Evolutionary conservation across 2,797 vertebrate genomes (phyloP).

Genomic region (Ctenochaetus hawaiiensis): DNA sequence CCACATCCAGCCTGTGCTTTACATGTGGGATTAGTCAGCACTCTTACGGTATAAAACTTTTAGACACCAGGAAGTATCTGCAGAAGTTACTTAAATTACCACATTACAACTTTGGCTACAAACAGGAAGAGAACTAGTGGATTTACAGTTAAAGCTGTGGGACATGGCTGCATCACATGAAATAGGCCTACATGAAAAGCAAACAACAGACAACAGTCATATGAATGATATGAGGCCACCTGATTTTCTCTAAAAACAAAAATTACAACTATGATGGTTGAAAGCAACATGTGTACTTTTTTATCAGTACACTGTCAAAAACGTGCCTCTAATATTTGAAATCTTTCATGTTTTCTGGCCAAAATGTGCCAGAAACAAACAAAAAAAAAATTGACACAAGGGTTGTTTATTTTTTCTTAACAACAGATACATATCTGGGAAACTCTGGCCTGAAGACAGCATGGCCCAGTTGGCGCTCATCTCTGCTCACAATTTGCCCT

Average conservation of each 20-base stretch:
- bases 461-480: constrained; percentile 67
- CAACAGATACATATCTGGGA: constrained; percentile 40
- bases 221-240: not conserved
- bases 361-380: constrained; percentile 9
- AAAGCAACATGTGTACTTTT: not conserved
- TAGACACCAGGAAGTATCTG: not conserved
- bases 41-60: not conserved
- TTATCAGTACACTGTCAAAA: not conserved
- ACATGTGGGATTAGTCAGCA: constrained; percentile 4
- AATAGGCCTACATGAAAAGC: not conserved
- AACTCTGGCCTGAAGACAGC: constrained; percentile 43
- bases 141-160: not conserved
- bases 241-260: not conserved
- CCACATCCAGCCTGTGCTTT: constrained; percentile 2
- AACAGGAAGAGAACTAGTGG: constrained; percentile 21
- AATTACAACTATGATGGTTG: not conserved
- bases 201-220: constrained; percentile 2
- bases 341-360: not conserved
- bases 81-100: not conserved
- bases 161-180: not conserved
- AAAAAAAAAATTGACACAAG: not conserved
- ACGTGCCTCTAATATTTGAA: not conserved
- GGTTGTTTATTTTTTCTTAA: not conserved
- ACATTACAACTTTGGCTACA: not conserved
- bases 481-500: constrained; percentile 66